Percentiles rank a stretch among this genome's conserved stretches.
Conservation (phyloP, 2,113 vertebrate genomes). For the Petrocephalus zakoni region DNA sequence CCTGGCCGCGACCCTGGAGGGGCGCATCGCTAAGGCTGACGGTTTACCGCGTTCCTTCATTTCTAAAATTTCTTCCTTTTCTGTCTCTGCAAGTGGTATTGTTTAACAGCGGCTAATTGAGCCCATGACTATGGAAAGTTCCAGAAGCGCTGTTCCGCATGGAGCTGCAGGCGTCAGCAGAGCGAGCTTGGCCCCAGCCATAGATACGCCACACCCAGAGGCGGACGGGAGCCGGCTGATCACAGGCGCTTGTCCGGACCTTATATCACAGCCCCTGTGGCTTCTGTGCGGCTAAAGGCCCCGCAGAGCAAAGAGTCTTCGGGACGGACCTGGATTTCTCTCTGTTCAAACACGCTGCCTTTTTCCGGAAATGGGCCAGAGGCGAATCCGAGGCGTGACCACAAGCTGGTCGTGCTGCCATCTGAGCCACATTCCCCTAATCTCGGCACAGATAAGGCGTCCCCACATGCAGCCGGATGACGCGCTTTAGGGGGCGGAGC, state of each 20-base stretch:
- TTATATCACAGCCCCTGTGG: no score
- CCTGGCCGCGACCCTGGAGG: no score
- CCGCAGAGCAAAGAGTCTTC: not conserved
- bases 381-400: not conserved
- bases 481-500: not conserved
- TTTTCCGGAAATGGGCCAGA: not conserved
- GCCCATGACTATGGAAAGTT: not conserved
- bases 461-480: constrained; percentile 43
- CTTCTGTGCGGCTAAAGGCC: not conserved
- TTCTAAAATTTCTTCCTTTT: not conserved
- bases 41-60: not conserved
- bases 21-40: not conserved
- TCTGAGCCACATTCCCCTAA: not conserved
- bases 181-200: constrained; percentile 27
- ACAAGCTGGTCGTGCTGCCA: constrained; percentile 12
- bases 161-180: constrained; percentile 33
- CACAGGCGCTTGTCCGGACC: not conserved
- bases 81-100: not conserved
- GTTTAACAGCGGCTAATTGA: not conserved
- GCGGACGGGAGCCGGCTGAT: not conserved
- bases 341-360: not conserved
- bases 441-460: constrained; percentile 34
- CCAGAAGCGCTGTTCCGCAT: constrained; percentile 1
- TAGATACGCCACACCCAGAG: constrained; percentile 25
- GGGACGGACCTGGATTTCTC: not conserved